Conservation (phyloP, 2,888 invertebrate species). For the Cremastinae sp. region DNA sequence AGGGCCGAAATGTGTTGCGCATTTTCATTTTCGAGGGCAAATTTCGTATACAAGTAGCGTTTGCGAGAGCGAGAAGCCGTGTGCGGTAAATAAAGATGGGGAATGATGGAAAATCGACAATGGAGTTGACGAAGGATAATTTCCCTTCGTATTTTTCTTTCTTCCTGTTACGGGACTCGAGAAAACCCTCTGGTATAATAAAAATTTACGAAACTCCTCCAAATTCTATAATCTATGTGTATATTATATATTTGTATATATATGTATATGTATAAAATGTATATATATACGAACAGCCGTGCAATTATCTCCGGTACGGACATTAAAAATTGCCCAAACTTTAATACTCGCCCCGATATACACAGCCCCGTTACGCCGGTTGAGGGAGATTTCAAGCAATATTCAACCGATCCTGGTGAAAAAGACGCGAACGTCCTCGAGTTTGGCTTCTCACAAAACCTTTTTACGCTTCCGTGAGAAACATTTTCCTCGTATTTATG, state of each 20-base stretch:
- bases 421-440: not conserved
- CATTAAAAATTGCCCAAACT: slow-evolving; percentile 54
- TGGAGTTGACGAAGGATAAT: too few relatives aligned
- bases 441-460: not conserved
- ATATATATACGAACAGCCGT: not conserved
- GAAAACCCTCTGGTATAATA: too few relatives aligned
- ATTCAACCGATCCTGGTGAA: slow-evolving; percentile 28
- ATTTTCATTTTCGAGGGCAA: too few relatives aligned
- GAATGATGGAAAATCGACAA: too few relatives aligned
- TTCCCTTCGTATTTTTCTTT: too few relatives aligned
- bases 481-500: slow-evolving; percentile 24
- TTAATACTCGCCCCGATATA: slow-evolving; percentile 14
- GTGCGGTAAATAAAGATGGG: too few relatives aligned
- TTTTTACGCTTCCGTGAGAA: slow-evolving; percentile 4
- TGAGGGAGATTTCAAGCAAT: slow-evolving; percentile 14
- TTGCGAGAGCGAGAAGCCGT: too few relatives aligned
- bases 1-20: too few relatives aligned
- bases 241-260: not conserved
- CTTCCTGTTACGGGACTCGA: too few relatives aligned
- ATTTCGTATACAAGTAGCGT: too few relatives aligned
- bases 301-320: slow-evolving; percentile 45
- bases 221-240: not conserved
- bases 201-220: too few relatives aligned
- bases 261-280: slow-evolving; percentile 3
- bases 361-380: slow-evolving; percentile 24